Evolutionary conservation across 2,888 invertebrate genomes (phyloP), one percentile per base, ranked within the genome.

Genomic region (Danaus chrysippus): DNA sequence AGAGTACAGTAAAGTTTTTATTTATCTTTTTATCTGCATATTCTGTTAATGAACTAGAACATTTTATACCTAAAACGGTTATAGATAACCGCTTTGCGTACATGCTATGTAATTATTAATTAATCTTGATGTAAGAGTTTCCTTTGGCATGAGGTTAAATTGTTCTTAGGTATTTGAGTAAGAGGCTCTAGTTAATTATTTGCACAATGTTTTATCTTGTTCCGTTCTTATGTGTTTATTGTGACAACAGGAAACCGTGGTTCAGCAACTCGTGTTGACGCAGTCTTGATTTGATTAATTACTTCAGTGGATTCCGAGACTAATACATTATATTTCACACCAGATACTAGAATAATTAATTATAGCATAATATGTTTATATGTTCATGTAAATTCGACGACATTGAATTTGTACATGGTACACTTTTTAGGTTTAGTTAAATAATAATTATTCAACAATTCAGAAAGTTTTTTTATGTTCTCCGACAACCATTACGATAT

Each of bases 121-220:
- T 58, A 6, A 23, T 52, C 19, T 46, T 34, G 42, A 63, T 66
- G 61, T 61, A 53, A 56, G 43, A n/a, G 49, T 56, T 56, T 63
- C 56, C 59, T 59, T 61, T 59, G 54, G 59, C 13, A 59, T 61
- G 17, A 19, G 42, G 42, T 34, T 58, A 61, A 59, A 61, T 59
- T 17, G 63, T 63, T 65, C 46, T 19, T 56, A 55, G 55, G 55
- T 61, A 63, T 66, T 69, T 70, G 68, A 72, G 68, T 72, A 67
- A 74, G 69, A 77, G 76, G 78, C 76, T 74, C 78, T 74, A 71
- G 73, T 78, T 77, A 76, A 62, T 67, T 67, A 59, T 72, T 77
- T 68, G 59, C 68, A 61, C 67, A 70, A 70, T 54, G 62, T 65
- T 62, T 70, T 71, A 70, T 68, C 66, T 68, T 56, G 58, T 66